Evolutionary conservation across 2,113 vertebrate species (phyloP), one percentile per base, ranked within the genome.

Genomic region (Connochaetes taurinus): DNA sequence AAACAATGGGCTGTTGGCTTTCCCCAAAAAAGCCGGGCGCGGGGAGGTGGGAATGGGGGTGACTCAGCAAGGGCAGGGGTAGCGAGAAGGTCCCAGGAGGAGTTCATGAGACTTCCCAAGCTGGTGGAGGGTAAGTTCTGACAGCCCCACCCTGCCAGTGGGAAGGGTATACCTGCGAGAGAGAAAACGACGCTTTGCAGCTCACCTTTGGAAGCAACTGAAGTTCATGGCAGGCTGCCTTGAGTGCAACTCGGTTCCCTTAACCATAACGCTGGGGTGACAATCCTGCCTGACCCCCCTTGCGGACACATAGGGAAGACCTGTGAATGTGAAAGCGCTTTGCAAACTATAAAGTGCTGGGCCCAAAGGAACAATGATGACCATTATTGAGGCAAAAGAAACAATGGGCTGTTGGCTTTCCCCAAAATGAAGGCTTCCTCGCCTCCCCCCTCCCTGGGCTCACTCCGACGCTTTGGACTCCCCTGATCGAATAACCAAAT

Each of bases 211-310:
- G 19, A 53, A 74, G 60, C 45, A 57, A 3, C 10, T 0, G 60
- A 16, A 7, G 50, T 5, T 29, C 45, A 2, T 0, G 2, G 12
- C 21, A 3, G 0, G 40, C 57, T 2, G 23, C 90, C 67, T 7
- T 6, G 9, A 2, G 0, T 2, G 12, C n/a, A n/a, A 29, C 40
- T 25, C 0, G 1, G 6, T 29, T 23, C 45, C 53, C 64, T 3
- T n/a, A 31, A 15, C 50, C 21, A 3, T 1, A 50, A 12, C 8
- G 12, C 31, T 9, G 3, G 53, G 25, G 50, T 53, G 33, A 83
- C 36, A 1, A 10, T 82, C 91, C 55, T 5, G 0, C 40, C 81
- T 16, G 50, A 58, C 29, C 47, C 5, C 4, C 17, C 29, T 57
- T 40, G n/a, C 0, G 2, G 17, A n/a, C 23, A 10, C 21, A 0